Base-by-base conservation (phyloP, 2,888 invertebrate genomes). In the Maniola hyperantus region DNA sequence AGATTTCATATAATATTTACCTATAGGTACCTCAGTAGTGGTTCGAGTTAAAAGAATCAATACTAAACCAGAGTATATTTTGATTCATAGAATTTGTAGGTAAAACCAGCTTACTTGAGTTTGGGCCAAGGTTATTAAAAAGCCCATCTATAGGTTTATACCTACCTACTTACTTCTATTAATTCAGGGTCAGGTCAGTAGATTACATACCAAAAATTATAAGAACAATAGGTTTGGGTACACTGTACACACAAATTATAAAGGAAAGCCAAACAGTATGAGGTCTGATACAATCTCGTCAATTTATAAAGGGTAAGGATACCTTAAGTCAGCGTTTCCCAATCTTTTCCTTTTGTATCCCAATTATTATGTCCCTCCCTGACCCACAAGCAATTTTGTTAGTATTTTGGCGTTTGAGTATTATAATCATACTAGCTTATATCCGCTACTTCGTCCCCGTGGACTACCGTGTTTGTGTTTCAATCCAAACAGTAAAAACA, bases 301-400 rank as follows among this genome's bases (percentile, higher is more conserved):
- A 39, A 55, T 55, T 55, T 55, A 55, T 55, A 55, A 55, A 55
- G 36, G 36, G 36, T 15, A 55, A 55, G 10, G 10, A 36, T 39
- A 48, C 48, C 48, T 8, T 36, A 36, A 11, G 55, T 39, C 55
- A 36, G 36, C 55, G 36, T 11, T 36, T 55, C 36, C 36, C 55
- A 55, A 55, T 36, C 54, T 34, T 36, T 48, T 48, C 11, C 36
- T 57, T 20, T 18, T 36, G 57, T 64, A 18, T 48, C 39, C 48
- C 48, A 6, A 54, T 34, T 54, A 4, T 34, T 4, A 51, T 51
- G 6, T 13, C 7, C 6, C 2, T 48, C 15, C 18, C 6, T 8
- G 15, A 18, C 48, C 48, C 15, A 4, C 13, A 2, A 11, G 13
- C 11, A 11, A 42, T 11, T 1, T 5, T 42, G 13, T 42, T 42